These are phyloP conservation scores for Caenorhabditis remanei DNA, from an alignment of 1,140 invertebrate genomes.

Conservation along the genomic window DNA sequence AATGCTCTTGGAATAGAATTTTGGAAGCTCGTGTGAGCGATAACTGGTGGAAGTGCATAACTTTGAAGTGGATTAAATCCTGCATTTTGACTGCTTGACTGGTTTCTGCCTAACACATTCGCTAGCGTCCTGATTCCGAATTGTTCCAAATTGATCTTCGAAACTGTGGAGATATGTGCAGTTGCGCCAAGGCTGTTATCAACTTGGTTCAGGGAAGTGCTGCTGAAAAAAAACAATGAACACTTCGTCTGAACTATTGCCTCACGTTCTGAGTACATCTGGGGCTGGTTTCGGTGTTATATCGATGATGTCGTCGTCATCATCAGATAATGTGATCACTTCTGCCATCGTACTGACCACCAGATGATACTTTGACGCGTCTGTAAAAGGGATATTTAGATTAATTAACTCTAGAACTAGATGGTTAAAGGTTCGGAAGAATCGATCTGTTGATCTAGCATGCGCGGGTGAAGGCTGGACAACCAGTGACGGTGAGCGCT, in stretches of 20 bases:
- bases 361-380: too few species aligned
- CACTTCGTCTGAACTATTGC: neutral
- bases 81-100: too few species aligned
- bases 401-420: neutral
- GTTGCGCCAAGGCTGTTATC: neutral
- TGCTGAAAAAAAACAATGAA: neutral
- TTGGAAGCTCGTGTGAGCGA: too few species aligned
- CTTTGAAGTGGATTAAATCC: too few species aligned
- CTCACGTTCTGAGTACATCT: neutral
- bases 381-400: neutral
- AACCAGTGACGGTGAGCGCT: neutral
- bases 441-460: slow-evolving; percentile 3
- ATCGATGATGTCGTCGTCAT: neutral
- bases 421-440: neutral
- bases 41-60: too few species aligned
- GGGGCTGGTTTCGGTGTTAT: neutral
- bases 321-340: slow-evolving; percentile 15
- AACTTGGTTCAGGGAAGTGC: neutral
- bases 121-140: neutral
- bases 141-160: neutral
- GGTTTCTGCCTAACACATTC: too few species aligned
- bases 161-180: neutral
- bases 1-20: too few species aligned
- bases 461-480: neutral
- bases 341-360: neutral